Percentiles rank a stretch among this genome's conserved stretches.
Conservation (phyloP, 2,797 vertebrate species). For the Zonotrichia albicollis region DNA sequence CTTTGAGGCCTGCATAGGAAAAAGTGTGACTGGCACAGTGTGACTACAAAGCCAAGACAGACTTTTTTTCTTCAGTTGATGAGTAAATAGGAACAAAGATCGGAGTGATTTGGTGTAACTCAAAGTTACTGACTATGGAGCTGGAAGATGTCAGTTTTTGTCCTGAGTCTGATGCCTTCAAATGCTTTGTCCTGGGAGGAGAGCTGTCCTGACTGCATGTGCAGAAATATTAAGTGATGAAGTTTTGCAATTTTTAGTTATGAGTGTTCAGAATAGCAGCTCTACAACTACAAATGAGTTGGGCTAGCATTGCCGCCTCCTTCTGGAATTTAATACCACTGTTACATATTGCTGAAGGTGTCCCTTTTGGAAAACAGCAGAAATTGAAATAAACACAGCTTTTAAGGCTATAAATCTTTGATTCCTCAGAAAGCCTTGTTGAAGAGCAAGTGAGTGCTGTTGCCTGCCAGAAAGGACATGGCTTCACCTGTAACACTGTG, state of each 20-base stretch:
- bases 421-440: neutral
- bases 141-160: neutral
- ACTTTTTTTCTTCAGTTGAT: neutral
- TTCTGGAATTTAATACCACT: neutral
- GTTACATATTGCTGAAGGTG: neutral
- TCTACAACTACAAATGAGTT: neutral
- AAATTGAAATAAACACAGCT: neutral
- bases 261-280: neutral
- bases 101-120: neutral
- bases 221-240: neutral
- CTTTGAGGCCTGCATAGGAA: neutral
- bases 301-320: neutral
- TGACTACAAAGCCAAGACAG: neutral
- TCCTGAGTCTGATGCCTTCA: neutral
- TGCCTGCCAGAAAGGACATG: neutral
- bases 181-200: neutral
- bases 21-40: neutral
- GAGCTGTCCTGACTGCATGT: neutral
- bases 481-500: neutral
- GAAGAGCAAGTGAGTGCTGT: neutral
- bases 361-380: neutral
- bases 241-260: neutral
- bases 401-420: neutral
- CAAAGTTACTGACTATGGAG: neutral
- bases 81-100: neutral